Percentiles rank a stretch among this genome's conserved stretches.
Conservation (phyloP, 1,140 invertebrate genomes). For the Trachymyrmex septentrionalis region DNA sequence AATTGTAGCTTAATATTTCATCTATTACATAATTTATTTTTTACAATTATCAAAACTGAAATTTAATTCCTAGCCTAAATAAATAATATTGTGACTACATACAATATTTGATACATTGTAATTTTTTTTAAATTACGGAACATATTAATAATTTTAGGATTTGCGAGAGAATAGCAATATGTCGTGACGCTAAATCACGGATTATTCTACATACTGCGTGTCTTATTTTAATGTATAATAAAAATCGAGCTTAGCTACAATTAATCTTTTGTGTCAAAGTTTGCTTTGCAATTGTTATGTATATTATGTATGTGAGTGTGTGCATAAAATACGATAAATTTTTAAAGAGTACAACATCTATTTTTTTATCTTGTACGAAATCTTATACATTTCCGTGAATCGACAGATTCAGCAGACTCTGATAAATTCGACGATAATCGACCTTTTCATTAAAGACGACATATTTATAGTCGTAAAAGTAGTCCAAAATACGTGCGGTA, state of each 20-base stretch:
- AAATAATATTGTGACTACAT: neutral
- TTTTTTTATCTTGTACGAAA: slow-evolving; percentile 6
- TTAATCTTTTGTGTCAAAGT: slow-evolving; percentile 44
- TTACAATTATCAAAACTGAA: neutral
- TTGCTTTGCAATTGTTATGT: neutral
- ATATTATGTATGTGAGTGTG: neutral
- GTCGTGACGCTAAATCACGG: slow-evolving; percentile 27
- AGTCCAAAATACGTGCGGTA: neutral
- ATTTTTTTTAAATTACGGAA: slow-evolving; percentile 44
- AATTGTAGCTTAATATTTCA: no score
- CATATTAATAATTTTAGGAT: slow-evolving; percentile 28
- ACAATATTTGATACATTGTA: neutral
- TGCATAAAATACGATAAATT: neutral
- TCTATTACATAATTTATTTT: no score
- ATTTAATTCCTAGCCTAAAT: neutral
- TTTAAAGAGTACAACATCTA: neutral
- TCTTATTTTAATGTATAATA: slow-evolving; percentile 24
- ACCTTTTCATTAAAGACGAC: slow-evolving; percentile 2
- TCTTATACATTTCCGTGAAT: neutral
- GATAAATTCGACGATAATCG: slow-evolving; percentile 34
- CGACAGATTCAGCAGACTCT: neutral
- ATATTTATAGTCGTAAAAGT: neutral
- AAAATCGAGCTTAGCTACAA: slow-evolving; percentile 30
- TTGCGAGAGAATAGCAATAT: slow-evolving; percentile 12
- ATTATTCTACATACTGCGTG: slow-evolving; percentile 34